These are phyloP conservation scores for Smittia aterrima DNA, from an alignment of 2,888 invertebrate genomes.

Conservation along the genomic window DNA sequence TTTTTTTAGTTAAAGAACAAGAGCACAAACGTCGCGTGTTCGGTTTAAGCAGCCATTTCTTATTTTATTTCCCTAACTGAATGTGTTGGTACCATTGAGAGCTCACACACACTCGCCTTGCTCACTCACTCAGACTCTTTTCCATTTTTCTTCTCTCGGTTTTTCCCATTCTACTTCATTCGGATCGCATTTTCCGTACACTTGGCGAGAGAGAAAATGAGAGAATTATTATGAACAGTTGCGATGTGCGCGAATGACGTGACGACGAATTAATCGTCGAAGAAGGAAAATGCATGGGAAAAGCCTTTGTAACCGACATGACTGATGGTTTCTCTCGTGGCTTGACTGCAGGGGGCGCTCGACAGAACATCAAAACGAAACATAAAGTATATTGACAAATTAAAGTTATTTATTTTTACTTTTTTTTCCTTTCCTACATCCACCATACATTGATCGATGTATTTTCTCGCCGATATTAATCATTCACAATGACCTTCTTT, in stretches of 20 bases:
- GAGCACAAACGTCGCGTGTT: constrained; percentile 41
- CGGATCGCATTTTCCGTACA: neutral
- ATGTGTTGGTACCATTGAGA: constrained; percentile 33
- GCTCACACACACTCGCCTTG: constrained; percentile 5
- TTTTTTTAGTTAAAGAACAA: constrained; percentile 40
- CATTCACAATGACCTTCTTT: neutral
- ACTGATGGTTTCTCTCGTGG: no score
- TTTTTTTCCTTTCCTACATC: no score
- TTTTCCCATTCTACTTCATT: constrained; percentile 36
- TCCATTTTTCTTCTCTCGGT: constrained; percentile 27
- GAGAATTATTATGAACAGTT: neutral
- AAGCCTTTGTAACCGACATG: no score
- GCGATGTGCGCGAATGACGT: neutral
- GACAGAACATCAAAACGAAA: no score
- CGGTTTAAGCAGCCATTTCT: constrained; percentile 33
- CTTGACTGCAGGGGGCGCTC: no score
- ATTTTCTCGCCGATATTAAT: constrained; percentile 3
- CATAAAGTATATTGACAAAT: no score
- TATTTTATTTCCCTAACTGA: constrained; percentile 29
- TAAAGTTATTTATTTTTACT: no score
- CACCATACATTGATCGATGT: neutral
- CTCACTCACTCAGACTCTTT: neutral
- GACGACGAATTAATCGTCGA: neutral
- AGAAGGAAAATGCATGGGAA: no score
- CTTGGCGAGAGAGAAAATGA: constrained; percentile 2